phyloP scores from a whole-genome alignment of 2,888 invertebrate genomes.

The Syrphus vitripennis region DNA sequence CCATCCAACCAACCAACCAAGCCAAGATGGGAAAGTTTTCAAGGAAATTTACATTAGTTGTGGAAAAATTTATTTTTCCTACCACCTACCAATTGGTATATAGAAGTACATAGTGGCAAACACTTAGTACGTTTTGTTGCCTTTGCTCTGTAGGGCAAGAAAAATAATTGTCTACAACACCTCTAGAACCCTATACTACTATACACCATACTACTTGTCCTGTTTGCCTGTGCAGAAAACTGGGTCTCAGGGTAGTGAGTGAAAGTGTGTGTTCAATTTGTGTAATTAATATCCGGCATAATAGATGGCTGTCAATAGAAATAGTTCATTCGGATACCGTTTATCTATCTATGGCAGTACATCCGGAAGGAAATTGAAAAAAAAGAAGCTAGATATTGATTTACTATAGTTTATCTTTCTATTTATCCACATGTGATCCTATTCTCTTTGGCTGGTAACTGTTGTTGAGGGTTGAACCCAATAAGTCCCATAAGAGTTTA shows the following conservation, averaged over 20 bases:
- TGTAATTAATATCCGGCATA: slow-evolving; percentile 75
- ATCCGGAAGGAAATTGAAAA: slow-evolving; percentile 59
- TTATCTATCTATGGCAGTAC: slow-evolving; percentile 1
- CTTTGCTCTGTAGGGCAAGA: background rate
- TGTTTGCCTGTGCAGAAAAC: background rate
- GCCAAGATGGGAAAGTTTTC: slow-evolving; percentile 21
- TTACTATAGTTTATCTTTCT: background rate
- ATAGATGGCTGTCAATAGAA: slow-evolving; percentile 54
- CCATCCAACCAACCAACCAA: background rate
- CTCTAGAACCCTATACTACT: background rate
- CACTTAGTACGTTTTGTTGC: background rate
- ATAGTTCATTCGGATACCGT: slow-evolving; percentile 34
- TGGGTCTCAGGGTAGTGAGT: slow-evolving; percentile 13
- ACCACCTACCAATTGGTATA: background rate
- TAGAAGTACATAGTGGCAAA: background rate
- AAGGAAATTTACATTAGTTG: slow-evolving; percentile 66
- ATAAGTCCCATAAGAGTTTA: slow-evolving; percentile 5
- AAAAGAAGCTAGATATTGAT: slow-evolving; percentile 13
- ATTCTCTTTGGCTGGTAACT: background rate
- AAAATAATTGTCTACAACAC: background rate
- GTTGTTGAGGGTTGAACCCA: background rate
- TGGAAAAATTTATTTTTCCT: slow-evolving; percentile 60
- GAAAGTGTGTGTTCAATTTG: slow-evolving; percentile 71
- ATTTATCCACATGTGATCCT: background rate
- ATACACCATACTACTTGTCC: too few relatives aligned